Evolutionary conservation across 2,797 vertebrate species (phyloP), one percentile per base, ranked within the genome.

Genomic region (Peromyscus aztecus): DNA sequence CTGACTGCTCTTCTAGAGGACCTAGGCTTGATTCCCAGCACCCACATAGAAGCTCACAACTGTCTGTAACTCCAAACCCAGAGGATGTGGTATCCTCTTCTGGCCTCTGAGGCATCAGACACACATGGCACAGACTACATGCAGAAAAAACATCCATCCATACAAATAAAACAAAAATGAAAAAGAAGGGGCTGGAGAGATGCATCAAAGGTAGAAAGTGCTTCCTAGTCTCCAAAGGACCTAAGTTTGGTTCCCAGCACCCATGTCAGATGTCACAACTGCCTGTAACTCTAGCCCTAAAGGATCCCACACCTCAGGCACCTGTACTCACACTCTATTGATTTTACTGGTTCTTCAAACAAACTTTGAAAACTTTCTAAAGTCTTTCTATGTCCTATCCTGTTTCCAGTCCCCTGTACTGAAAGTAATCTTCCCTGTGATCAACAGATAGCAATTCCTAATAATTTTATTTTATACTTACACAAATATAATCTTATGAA

Each of bases 361-460:
- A n/a, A 34, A 80, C 34, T 80, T 29, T 77, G 89, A 91, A 97
- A 93, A 87, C 69, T 89, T 96, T 59, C 14, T 78, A 4, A 96
- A 43, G 23, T 71, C 67, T 92, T 95, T 31, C 27, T 88, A 63
- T 7, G 24, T 3, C 3, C 19, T 24, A 61, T 84, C 14, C 46
- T 84, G 92, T 11, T 95, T 63, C 16, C 29, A 89, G 61, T 63
- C 52, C 40, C 55, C 76, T 89, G 78, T 21, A 59, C 29, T 46
- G 12, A 23, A 95, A 96, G 27, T 71, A 87, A 85, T 85, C 19
- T 1, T 86, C 93, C 43, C 73, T 95, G 21, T 94, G 67, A n/a
- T 77, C 34, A 95, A 55, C 9, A 94, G n/a, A 81, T 3, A 86
- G 59, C 14, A 94, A 67, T 40, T 91, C 93, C 96, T 77, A 73